Evolutionary conservation across 2,888 invertebrate genomes (phyloP), one percentile per base, ranked within the genome.

Genomic region (Diadromus collaris): DNA sequence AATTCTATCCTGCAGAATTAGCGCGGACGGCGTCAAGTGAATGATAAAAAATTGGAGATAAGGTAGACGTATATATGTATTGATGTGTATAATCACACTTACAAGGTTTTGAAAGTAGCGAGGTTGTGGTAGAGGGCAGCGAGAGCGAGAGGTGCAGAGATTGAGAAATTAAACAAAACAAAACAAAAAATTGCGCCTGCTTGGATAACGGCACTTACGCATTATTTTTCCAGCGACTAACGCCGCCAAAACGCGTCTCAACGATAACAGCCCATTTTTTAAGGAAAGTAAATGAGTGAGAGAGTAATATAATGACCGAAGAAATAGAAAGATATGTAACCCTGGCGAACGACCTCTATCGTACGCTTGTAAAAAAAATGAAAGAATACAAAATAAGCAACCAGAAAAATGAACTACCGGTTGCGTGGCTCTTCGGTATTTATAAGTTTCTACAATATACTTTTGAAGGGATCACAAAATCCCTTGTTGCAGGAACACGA

Each of bases 401-500:
- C n/a, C 21, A 16, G 46, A 51, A 5, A 24, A 21, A 34, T 64
- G 56, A 69, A 56, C 46, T 56, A 69, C 63, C 58, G n/a, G 16
- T 48, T 48, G 64, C 54, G 38, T 16, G n/a, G 58, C 21, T 29
- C 32, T 21, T 19, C 48, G 58, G 48, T 78, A 21, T 74, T 78
- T 76, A 71, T 81, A 85, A 85, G 78, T 85, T 69, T 79, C 85
- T 89, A 88, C 84, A 88, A 88, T 88, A 84, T 86, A 85, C 84
- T 87, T 87, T 84, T 88, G 83, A 89, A 90, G 89, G 89, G 90
- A 89, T 89, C 85, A 86, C 88, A 82, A 82, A 89, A 89, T 90
- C 89, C 89, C 88, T 86, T 89, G 87, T 92, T 92, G 65, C 90
- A 95, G 93, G 96, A 96, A 89, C 93, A 94, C 34, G 96, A 95